Evolutionary conservation across 1,140 invertebrate species (phyloP), one percentile per base, ranked within the genome.

Genomic region (Drosophila kohkoa): DNA sequence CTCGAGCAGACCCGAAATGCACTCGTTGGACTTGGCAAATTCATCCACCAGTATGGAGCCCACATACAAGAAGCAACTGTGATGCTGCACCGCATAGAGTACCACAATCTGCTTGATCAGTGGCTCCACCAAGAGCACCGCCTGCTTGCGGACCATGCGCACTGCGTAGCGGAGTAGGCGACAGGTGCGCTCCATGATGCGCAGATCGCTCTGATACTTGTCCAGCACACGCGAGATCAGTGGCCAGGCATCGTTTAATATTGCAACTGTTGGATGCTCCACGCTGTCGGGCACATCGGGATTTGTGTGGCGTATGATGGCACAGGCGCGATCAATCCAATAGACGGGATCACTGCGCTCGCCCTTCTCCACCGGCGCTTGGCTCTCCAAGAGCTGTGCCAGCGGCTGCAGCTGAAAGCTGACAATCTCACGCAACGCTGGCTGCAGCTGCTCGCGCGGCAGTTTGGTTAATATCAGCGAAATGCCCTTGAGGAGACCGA

Each of bases 31-130:
- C 55, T 88, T 91, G 1, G 96, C 97, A 92, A 98, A 99, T 93
- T 99, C 98, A 93, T 99, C 98, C 8, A 99, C 98, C 48, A 99
- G 93, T 86, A 99, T 98, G 76, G 97, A 98, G 5, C 97, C 97
- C 55, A 99, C 94, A 92, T 99, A 99, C 2, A 99, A 94, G 91
- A 99, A 97, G 93, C 98, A 99, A 58, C 98, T 98, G 93, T 99
- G 98, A 76, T 96, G 95, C 92, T 97, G 95, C 15, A 93, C 76
- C 15, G 94, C 93, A 93, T 99, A 99, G n/a, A 99, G 93, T 46
- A 93, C 92, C 0, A 98, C 96, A 90, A 99, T 97, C 95, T 98
- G 96, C 92, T 96, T 94, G 38, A 98, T 97, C 60, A 99, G 93
- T 46, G 96, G 95, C 68, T 96, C 95, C 49, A 99, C 94, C 51